These are phyloP conservation scores for Phoebastria nigripes DNA, from an alignment of 2,797 vertebrate genomes.

Conservation along the genomic window DNA sequence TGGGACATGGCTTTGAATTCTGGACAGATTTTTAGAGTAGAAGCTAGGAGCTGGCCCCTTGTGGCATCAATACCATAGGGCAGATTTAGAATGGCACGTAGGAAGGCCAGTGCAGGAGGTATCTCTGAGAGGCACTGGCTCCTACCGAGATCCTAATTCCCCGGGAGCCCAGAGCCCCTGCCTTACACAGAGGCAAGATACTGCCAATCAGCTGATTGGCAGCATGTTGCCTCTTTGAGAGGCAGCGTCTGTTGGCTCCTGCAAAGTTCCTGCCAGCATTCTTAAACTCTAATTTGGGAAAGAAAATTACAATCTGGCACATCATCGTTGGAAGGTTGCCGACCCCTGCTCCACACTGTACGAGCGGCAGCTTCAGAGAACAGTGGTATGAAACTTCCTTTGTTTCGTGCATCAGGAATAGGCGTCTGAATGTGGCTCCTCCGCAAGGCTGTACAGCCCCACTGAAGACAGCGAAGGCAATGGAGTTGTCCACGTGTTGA, in stretches of 20 bases:
- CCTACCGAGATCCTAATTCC: background rate
- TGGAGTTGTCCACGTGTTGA: slow-evolving; percentile 49
- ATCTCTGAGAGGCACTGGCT: background rate
- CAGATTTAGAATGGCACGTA: background rate
- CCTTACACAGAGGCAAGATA: slow-evolving; percentile 48
- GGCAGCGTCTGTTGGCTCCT: slow-evolving; percentile 68
- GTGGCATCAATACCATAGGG: background rate
- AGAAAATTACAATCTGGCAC: slow-evolving; percentile 68
- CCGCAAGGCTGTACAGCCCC: background rate
- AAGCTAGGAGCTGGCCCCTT: background rate
- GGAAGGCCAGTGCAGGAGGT: background rate
- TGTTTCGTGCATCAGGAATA: background rate
- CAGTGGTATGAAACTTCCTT: background rate
- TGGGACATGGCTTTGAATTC: background rate
- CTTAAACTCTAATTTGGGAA: slow-evolving; percentile 69
- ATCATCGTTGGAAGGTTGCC: slow-evolving; percentile 65
- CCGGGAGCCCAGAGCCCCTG: slow-evolving; percentile 7
- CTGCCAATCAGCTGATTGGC: slow-evolving; percentile 71
- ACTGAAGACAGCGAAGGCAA: background rate
- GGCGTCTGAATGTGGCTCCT: background rate
- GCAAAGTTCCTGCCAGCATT: slow-evolving; percentile 67
- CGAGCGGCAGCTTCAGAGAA: background rate
- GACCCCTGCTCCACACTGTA: slow-evolving; percentile 51
- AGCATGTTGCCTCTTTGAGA: slow-evolving; percentile 57
- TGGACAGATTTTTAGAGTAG: background rate